Conservation (phyloP, 2,113 vertebrate species). For the Neopipo cinnamomea region DNA sequence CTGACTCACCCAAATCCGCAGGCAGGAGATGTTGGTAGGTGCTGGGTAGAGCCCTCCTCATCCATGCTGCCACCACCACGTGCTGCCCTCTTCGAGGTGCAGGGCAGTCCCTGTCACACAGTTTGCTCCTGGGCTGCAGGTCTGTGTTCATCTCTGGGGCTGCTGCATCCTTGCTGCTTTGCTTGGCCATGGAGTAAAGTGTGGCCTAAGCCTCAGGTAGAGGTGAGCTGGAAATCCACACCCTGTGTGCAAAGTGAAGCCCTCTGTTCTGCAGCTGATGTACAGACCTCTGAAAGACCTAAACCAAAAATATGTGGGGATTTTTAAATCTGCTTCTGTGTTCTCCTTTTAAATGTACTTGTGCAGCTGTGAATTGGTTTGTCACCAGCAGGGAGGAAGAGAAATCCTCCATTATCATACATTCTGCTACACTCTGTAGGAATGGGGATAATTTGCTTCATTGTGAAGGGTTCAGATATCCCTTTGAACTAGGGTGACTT, state of each 20-base stretch:
- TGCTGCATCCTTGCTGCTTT: accelerated
- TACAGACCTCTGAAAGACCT: neutral
- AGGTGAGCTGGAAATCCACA: neutral
- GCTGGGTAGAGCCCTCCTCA: neutral
- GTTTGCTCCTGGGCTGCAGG: neutral
- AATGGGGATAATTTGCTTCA: neutral
- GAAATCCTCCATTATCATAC: neutral
- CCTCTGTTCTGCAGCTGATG: neutral
- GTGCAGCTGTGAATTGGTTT: neutral
- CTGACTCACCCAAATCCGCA: neutral
- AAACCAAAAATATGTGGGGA: neutral
- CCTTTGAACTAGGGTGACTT: neutral
- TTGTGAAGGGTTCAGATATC: neutral
- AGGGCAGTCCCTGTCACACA: neutral
- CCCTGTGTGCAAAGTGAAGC: neutral
- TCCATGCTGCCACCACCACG: accelerated
- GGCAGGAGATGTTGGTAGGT: neutral
- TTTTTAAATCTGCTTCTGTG: neutral
- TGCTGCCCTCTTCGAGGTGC: neutral
- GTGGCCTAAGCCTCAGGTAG: accelerated
- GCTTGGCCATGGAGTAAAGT: neutral
- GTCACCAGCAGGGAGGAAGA: neutral
- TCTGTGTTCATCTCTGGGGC: accelerated
- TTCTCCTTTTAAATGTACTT: neutral
- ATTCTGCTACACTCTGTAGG: neutral